Percentiles rank a stretch among this genome's conserved stretches.
phyloP scores from a whole-genome alignment of 2,113 vertebrate genomes.

The Himantopus leucocephalus region DNA sequence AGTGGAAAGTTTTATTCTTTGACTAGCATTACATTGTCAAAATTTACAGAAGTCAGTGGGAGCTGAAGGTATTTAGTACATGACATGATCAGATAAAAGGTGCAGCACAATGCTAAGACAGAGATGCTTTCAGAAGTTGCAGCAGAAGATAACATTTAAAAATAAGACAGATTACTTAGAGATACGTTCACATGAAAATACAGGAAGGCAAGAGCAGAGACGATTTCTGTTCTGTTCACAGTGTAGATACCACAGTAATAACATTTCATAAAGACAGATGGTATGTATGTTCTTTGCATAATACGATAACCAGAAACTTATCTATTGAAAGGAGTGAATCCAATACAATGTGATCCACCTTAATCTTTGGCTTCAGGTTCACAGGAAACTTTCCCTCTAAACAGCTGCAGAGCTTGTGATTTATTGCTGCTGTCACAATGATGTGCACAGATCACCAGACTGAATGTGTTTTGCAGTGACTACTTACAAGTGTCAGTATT shows the following conservation, averaged over 20 bases:
- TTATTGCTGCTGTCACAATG: constrained; percentile 43
- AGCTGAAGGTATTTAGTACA: not conserved
- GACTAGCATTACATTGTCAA: not conserved
- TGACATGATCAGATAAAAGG: not conserved
- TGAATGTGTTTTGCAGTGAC: not conserved
- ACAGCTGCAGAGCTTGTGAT: constrained; percentile 8
- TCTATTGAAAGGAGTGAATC: not conserved
- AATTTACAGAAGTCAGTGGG: not conserved
- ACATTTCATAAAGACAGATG: not conserved
- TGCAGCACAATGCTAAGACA: not conserved
- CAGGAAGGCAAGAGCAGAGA: not conserved
- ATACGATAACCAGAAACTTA: not conserved
- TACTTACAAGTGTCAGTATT: constrained; percentile 7
- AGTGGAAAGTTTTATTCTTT: not conserved
- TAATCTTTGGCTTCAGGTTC: not conserved
- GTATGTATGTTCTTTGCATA: not conserved
- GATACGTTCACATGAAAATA: not conserved
- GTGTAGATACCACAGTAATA: not conserved
- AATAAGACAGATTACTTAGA: not conserved
- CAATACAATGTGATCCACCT: not conserved
- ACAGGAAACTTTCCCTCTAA: not conserved
- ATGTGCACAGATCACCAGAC: not conserved
- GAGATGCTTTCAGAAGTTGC: not conserved
- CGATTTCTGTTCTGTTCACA: not conserved
- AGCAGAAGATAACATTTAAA: not conserved